phyloP scores from a whole-genome alignment of 2,888 invertebrate genomes.

The Nebria salina region DNA sequence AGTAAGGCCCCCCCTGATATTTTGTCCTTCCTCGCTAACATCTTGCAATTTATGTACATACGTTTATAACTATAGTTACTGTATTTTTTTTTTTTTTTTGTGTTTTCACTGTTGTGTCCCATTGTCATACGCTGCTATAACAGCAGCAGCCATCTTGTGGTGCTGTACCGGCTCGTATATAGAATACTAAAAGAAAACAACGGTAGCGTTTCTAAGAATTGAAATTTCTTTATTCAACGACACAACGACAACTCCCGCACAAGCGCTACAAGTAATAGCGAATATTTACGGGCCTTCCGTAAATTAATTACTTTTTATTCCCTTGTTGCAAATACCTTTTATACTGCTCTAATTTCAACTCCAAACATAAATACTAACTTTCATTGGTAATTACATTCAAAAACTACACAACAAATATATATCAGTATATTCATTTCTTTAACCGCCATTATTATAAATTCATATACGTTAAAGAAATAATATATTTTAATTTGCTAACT shows the following conservation, averaged over 20 bases:
- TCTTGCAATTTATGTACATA: constrained; percentile 1
- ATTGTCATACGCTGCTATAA: neutral
- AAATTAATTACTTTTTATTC: neutral
- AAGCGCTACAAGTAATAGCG: neutral
- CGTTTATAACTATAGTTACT: neutral
- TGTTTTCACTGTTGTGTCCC: neutral
- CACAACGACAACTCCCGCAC: neutral
- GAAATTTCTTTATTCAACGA: constrained; percentile 1
- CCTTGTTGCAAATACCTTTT: neutral
- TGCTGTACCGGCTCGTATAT: neutral
- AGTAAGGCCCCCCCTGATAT: constrained; percentile 1
- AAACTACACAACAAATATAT: too few relatives aligned
- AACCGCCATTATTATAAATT: too few relatives aligned
- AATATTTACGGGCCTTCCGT: neutral
- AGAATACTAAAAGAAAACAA: constrained; percentile 1
- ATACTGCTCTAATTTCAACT: neutral
- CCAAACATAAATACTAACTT: neutral
- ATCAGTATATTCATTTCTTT: too few relatives aligned
- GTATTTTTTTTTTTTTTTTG: neutral
- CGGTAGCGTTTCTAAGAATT: neutral
- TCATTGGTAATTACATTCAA: too few relatives aligned
- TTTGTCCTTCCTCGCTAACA: neutral
- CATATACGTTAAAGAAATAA: too few relatives aligned
- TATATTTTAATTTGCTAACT: too few relatives aligned
- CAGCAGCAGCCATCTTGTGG: neutral